These are phyloP conservation scores for Heliconius hortense DNA, from an alignment of 2,888 invertebrate species.

Conservation along the genomic window DNA sequence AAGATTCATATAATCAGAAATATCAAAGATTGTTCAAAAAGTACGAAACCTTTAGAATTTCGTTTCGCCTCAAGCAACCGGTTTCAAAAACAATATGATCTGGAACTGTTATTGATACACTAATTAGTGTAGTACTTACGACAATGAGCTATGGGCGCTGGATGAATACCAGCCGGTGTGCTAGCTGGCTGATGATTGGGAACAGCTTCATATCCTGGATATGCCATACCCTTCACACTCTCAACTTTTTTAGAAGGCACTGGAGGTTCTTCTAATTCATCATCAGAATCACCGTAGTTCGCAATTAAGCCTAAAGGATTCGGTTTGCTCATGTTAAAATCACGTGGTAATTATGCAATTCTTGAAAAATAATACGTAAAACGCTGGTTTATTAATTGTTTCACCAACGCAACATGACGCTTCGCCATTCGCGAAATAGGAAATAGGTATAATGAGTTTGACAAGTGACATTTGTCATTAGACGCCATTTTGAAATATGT, in stretches of 20 bases:
- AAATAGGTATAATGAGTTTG: not conserved
- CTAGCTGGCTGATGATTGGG: conserved; percentile 37
- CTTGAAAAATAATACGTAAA: conserved; percentile 15
- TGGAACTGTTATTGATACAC: not conserved
- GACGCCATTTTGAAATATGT: conserved; percentile 17
- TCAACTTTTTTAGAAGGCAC: conserved; percentile 33
- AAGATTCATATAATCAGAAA: too few relatives aligned
- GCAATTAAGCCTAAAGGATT: conserved; percentile 69
- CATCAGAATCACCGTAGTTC: conserved; percentile 72
- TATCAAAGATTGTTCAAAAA: too few relatives aligned
- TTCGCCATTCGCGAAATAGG: conserved; percentile 22
- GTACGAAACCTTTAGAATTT: not conserved
- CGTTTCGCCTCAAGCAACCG: not conserved
- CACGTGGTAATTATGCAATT: conserved; percentile 11
- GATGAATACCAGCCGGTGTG: conserved; percentile 57
- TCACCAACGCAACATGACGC: conserved; percentile 10
- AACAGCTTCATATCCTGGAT: conserved; percentile 36
- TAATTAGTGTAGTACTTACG: conserved; percentile 56
- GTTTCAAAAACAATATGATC: not conserved
- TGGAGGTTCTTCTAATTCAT: conserved; percentile 60
- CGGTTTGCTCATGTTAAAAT: conserved; percentile 65
- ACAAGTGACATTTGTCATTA: conserved; percentile 18
- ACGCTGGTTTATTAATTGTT: conserved; percentile 15
- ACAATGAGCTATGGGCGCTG: conserved; percentile 71
- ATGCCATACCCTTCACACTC: conserved; percentile 27